Evolutionary conservation across 2,888 invertebrate genomes (phyloP), one percentile per base, ranked within the genome.

Genomic region (Cordilura impudica): DNA sequence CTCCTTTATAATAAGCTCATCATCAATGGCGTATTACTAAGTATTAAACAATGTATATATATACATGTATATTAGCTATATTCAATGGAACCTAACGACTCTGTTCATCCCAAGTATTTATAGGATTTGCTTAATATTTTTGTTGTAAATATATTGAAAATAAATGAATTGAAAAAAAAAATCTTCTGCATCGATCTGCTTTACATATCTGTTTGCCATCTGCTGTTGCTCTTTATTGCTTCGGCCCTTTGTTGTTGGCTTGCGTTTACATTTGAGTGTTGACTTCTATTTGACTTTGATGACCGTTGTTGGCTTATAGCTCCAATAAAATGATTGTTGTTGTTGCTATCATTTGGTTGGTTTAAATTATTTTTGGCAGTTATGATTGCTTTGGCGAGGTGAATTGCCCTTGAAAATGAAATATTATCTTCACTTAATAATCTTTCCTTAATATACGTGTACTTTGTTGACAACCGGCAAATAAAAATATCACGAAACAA

Each of bases 391-490:
- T 21, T 63, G 1, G 78, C 73, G 18, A 80, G 74, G 19, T 67
- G 54, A 5, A 81, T 65, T 4, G 73, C 77, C 16, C 81, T 82
- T 18, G 69, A 47, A 7, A 81, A 31, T 18, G 35, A 14, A 7
- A 76, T 80, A 29, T 61, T 60, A 0, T 78, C 81, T 80, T 82
- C 81, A 47, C 69, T 82, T 5, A 83, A 29, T 35, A 82, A 26
- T 21, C 60, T 75, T 77, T 82, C 78, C 71, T 78, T 82, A 12
- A 82, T 75, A 43, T 69, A 35, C 18, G 21, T 19, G 10, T 61
- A 56, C 21, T 61, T 63, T 0, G 70, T 12, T 7, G 77, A 76
- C 66, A 83, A 66, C 2, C 78, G 81, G 39, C 80, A 80, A n/a
- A 75, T 65, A 51, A 82, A 83, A 19, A 72, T 63, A 10, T 54